Percentiles rank a stretch among this genome's conserved stretches.
These are phyloP conservation scores for Falco biarmicus DNA, from an alignment of 2,797 vertebrate genomes.

Conservation along the genomic window DNA sequence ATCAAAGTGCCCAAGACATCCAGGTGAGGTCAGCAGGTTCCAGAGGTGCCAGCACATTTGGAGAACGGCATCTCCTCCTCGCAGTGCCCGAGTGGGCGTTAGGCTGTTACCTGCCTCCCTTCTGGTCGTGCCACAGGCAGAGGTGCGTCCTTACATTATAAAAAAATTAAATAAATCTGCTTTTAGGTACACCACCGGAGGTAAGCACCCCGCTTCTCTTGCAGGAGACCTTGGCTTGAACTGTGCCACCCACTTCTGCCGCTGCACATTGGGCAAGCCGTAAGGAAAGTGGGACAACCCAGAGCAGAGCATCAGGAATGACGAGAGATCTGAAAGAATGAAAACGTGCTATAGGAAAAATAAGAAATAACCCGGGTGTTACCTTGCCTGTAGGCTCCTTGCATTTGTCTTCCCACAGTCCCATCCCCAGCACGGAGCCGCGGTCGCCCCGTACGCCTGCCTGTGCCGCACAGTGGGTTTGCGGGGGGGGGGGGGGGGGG, in stretches of 20 bases:
- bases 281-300: neutral
- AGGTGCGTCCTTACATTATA: neutral
- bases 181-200: neutral
- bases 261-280: accelerated
- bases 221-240: neutral
- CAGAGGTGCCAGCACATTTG: neutral
- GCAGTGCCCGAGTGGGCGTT: accelerated
- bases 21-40: neutral
- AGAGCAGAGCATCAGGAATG: neutral
- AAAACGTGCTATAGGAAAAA: neutral
- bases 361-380: neutral
- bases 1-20: accelerated
- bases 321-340: neutral
- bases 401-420: accelerated
- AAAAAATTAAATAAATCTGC: neutral
- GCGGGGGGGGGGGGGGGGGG: neutral
- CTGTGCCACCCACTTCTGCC: neutral
- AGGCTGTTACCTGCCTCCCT: neutral
- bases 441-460: accelerated
- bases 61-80: neutral
- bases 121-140: neutral
- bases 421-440: accelerated
- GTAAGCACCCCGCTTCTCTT: neutral
- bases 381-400: neutral
- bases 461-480: accelerated